Percentiles rank a stretch among this genome's conserved stretches.
These are phyloP conservation scores for Octonoba sinensis DNA, from an alignment of 2,888 invertebrate genomes.

Conservation along the genomic window DNA sequence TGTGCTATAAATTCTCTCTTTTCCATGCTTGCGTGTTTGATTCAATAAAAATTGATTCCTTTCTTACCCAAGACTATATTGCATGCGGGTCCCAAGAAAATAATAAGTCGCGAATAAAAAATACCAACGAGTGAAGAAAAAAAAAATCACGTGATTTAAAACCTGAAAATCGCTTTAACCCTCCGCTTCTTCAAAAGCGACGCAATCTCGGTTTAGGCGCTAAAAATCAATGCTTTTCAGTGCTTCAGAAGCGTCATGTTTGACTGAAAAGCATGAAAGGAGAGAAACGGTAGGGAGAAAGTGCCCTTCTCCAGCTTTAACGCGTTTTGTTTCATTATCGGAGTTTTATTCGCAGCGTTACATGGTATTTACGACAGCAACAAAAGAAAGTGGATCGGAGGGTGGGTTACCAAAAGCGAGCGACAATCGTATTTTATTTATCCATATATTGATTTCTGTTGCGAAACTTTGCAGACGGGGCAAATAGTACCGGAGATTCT, in stretches of 20 bases:
- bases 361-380: slow-evolving; percentile 50
- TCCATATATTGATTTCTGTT: slow-evolving; percentile 55
- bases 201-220: slow-evolving; percentile 6
- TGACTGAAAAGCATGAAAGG: slow-evolving; percentile 14
- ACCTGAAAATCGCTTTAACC: slow-evolving; percentile 39
- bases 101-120: slow-evolving; percentile 41
- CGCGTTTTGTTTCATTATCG: slow-evolving; percentile 50
- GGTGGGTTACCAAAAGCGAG: slow-evolving; percentile 1
- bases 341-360: slow-evolving; percentile 27
- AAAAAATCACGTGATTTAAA: slow-evolving; percentile 33
- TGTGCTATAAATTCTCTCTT: too few relatives aligned
- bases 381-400: slow-evolving; percentile 12
- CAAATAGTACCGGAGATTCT: slow-evolving; percentile 42
- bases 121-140: background rate
- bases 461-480: slow-evolving; percentile 28
- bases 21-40: slow-evolving; percentile 12
- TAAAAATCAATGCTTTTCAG: slow-evolving; percentile 31
- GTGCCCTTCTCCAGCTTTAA: slow-evolving; percentile 23
- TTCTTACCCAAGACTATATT: slow-evolving; percentile 22
- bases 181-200: slow-evolving; percentile 8
- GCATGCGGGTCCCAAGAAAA: slow-evolving; percentile 36
- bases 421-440: slow-evolving; percentile 45
- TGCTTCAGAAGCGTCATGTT: slow-evolving; percentile 18
- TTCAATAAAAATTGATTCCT: slow-evolving; percentile 51
- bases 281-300: slow-evolving; percentile 1